Evolutionary conservation across 2,888 invertebrate species (phyloP), one percentile per base, ranked within the genome.

Genomic region (Magallana nippona): DNA sequence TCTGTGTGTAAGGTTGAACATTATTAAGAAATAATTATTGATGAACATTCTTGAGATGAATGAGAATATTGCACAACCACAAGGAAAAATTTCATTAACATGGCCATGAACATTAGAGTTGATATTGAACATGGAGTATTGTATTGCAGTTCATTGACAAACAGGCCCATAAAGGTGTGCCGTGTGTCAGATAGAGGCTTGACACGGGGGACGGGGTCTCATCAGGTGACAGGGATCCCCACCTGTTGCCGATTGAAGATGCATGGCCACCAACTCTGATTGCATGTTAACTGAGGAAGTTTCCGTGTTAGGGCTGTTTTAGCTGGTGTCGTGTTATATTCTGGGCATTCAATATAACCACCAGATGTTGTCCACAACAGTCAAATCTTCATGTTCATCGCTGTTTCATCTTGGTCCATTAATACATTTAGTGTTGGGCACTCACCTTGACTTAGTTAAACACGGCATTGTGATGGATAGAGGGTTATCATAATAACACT

Each of bases 281-380:
- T 71, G 71, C 71, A 71, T 71, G 71, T 71, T 71, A 71, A 13
- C 10, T 22, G 71, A 71, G 71, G 71, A 32, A 71, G 71, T 71
- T 71, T 71, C 71, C 71, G 71, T 71, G 71, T 71, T 71, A 3
- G 22, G 27, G 22, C 71, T 15, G 22, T 27, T 10, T 63, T 71
- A 27, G 71, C 32, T 15, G 19, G 71, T 71, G 71, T 71, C 71
- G 11, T 22, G 27, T 71, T 71, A 71, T 32, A 44, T 71, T 32
- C 71, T 27, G 71, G 71, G 32, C 27, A 71, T 71, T 27, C 27
- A 71, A 71, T 71, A 71, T 32, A 71, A 71, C 71, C 71, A 32
- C 22, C 71, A 71, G 71, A 71, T 71, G 71, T 71, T 71, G 71
- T 71, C 22, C 22, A 71, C 10, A 27, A 71, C 71, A 71, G 32